These are phyloP conservation scores for Lanistes nyassanus DNA, from an alignment of 1,140 invertebrate genomes.

Conservation along the genomic window DNA sequence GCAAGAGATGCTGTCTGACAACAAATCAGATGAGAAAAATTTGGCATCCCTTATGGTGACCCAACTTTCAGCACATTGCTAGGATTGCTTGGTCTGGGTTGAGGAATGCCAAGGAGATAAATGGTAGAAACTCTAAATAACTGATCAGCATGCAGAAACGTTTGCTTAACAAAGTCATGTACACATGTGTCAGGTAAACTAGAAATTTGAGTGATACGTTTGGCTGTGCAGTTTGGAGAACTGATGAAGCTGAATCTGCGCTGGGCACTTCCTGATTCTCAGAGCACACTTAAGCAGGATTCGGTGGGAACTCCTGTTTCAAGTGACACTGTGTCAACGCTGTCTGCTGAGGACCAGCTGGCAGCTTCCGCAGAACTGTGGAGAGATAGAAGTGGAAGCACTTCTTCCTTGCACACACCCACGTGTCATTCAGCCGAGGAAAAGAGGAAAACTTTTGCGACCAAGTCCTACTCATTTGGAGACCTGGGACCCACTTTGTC, in stretches of 20 bases:
- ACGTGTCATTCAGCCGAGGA: slow-evolving; percentile 24
- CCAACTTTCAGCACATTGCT: no score
- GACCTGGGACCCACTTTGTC: slow-evolving; percentile 42
- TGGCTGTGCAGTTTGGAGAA: slow-evolving; percentile 35
- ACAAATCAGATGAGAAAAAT: no score
- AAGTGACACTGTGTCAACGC: slow-evolving; percentile 31
- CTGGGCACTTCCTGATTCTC: slow-evolving; percentile 40
- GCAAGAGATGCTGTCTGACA: no score
- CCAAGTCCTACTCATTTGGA: slow-evolving; percentile 50
- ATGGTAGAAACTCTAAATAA: no score
- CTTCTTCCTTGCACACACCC: slow-evolving; percentile 38
- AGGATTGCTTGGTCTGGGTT: no score
- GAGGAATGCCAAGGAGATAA: no score
- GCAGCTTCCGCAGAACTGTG: slow-evolving; percentile 43
- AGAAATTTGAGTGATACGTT: neutral
- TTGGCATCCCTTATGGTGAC: no score
- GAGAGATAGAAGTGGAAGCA: slow-evolving; percentile 44
- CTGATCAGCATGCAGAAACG: no score
- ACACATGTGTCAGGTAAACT: neutral
- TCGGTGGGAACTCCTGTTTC: slow-evolving; percentile 27
- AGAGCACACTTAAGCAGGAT: slow-evolving; percentile 31
- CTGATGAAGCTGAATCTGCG: slow-evolving; percentile 47
- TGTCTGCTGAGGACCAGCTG: slow-evolving; percentile 44
- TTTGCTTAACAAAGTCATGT: no score
- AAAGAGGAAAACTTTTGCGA: slow-evolving; percentile 37